These are phyloP conservation scores for Hydrozoanthus tunicans DNA, from an alignment of 64 coral and sea anemone species.

Conservation along the genomic window DNA sequence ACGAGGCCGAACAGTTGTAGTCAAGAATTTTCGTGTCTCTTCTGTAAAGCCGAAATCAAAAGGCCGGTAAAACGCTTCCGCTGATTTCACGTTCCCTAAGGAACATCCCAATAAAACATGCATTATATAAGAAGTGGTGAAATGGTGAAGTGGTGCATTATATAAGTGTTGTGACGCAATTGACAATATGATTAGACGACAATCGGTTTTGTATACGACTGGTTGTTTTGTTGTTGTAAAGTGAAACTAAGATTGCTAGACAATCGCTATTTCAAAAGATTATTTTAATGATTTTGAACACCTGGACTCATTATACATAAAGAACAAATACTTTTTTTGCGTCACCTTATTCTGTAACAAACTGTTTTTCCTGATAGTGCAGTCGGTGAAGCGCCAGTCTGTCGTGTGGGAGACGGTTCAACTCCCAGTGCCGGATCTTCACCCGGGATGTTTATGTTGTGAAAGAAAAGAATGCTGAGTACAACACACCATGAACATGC, in stretches of 20 bases:
- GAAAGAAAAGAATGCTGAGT: too few species aligned
- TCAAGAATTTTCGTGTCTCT: background rate
- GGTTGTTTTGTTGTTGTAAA: background rate
- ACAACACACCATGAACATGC: too few species aligned
- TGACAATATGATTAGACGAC: background rate
- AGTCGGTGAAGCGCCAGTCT: too few species aligned
- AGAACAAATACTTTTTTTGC: too few species aligned
- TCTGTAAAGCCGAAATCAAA: background rate
- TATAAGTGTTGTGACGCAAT: background rate
- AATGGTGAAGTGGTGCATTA: background rate
- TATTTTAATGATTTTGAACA: background rate
- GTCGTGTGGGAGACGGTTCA: too few species aligned
- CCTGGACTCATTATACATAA: too few species aligned
- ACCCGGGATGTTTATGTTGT: too few species aligned
- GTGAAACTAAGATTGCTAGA: background rate
- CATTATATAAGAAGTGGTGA: background rate
- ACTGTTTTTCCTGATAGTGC: too few species aligned
- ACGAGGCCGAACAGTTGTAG: background rate
- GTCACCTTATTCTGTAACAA: too few species aligned
- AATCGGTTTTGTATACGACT: background rate
- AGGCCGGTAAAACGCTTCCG: background rate
- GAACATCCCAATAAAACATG: background rate
- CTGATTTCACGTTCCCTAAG: background rate
- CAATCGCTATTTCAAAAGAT: background rate
- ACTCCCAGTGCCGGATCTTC: too few species aligned